Base-by-base conservation (phyloP, 2,888 invertebrate species). In the Dicycla oo region DNA sequence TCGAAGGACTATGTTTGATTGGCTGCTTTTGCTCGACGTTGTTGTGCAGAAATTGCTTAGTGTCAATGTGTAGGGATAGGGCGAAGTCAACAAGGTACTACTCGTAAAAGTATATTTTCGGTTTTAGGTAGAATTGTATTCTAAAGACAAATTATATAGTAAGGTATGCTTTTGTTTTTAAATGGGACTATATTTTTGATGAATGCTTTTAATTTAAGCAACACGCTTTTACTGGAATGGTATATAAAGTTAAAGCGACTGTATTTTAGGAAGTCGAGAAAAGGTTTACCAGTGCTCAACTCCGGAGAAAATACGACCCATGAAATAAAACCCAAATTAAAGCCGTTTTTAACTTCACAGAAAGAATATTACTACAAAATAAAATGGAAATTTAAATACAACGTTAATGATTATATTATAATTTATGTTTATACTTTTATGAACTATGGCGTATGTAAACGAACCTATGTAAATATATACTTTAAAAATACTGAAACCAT, bases 241-340 rank as follows among this genome's bases (percentile, higher is more conserved):
- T 38, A 7, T 30, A 51, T 56, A 49, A 60, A 26, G 1, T 60
- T 62, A 45, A 81, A 54, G 45, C 30, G 20, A 53, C 49, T 47
- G 45, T 67, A 63, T 67, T 78, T 78, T 54, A 78, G 51, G 23
- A 66, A 66, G 57, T 63, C 57, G 26, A 47, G 26, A 47, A 69
- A 63, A 60, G 30, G 54, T 74, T 68, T 65, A 45, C 45, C 58
- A 54, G 54, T 71, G 30, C 40, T 78, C 54, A 78, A 45, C 64
- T 67, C 34, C 43, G 53, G 51, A 54, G 40, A 54, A 75, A 74
- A 66, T 73, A 69, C 67, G 68, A 70, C 54, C 45, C 64, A 62
- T 70, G 47, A 79, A 64, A 65, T 74, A 69, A 80, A 75, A 80
- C 58, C 56, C 63, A 80, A 80, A 80, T 78, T 68, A 62, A 77